Base-by-base conservation (phyloP, 2,888 invertebrate genomes). In the Lissonota sp. region DNA sequence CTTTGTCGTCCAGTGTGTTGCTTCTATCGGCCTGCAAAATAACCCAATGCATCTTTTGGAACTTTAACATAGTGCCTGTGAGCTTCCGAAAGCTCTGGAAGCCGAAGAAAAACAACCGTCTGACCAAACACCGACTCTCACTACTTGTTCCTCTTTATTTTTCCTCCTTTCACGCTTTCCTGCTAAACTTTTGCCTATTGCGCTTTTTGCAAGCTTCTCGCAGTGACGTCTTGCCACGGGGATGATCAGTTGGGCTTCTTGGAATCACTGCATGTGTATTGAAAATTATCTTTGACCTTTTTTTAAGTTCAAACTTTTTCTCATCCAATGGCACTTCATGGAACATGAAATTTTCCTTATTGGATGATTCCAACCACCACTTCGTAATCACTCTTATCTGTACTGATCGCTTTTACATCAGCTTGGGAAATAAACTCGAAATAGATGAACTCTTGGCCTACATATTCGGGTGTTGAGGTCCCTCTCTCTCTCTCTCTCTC, bases 371-470 rank as follows among this genome's bases (percentile, higher is more conserved):
- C 64, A n/a, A 8, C 49, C 26, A 37, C n/a, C n/a, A 12, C 51
- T 49, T 51, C 14, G n/a, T 10, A 64, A 64, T 16, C 10, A 12
- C 5, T 16, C 87, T 89, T 90, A 89, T 90, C 87, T 85, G 60
- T 82, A 81, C 84, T 82, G 86, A 90, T 91, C 88, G 87, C 88
- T 87, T 89, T 88, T 88, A 87, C 90, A 88, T 90, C 90, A 89
- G 88, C 86, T 71, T 88, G 87, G 42, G 86, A 89, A 86, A 87
- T 88, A 86, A 88, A 89, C 91, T 90, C 87, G 87, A 90, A 91
- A 91, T 90, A 90, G 89, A 91, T 90, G 90, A 91, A 91, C 91
- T 91, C 89, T 91, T 91, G 91, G 88, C 91, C 91, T 87, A 91
- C 88, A 90, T 91, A 88, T 85, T 84, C 84, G 80, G 75, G 67